Percentiles rank a stretch among this genome's conserved stretches.
phyloP scores from a whole-genome alignment of 2,888 invertebrate species.

The Eumerus sabulonum region DNA sequence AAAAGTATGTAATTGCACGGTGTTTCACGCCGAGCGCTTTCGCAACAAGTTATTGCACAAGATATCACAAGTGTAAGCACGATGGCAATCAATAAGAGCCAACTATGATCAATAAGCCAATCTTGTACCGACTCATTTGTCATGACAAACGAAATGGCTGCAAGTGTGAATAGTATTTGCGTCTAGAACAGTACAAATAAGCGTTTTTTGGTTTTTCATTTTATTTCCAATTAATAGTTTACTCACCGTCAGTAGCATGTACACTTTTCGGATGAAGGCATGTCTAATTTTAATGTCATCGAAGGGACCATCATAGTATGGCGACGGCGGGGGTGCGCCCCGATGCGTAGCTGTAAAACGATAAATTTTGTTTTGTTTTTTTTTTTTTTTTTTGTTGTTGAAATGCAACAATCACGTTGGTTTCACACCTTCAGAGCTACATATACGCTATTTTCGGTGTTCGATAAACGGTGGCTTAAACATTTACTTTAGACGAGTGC shows the following conservation, averaged over 20 bases:
- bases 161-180: conserved; percentile 89
- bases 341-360: too few species aligned
- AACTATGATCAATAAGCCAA: conserved; percentile 80
- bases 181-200: conserved; percentile 78
- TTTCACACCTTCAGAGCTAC: too few species aligned
- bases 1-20: conserved; percentile 95
- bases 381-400: too few species aligned
- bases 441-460: too few species aligned
- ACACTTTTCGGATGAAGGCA: conserved; percentile 79
- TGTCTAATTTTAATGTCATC: conserved; percentile 77
- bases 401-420: too few species aligned
- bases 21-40: conserved; percentile 87
- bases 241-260: conserved; percentile 77
- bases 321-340: too few species aligned
- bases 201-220: too few species aligned
- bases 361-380: too few species aligned
- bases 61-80: conserved; percentile 86
- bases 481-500: too few species aligned
- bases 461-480: too few species aligned
- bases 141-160: conserved; percentile 88
- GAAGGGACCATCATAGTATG: conserved; percentile 65
- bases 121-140: conserved; percentile 83
- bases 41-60: conserved; percentile 87
- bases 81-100: conserved; percentile 84
- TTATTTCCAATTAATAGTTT: too few species aligned